A percentile compares a stretch with the other conserved stretches of the same genome.
phyloP scores from a whole-genome alignment of 2,888 invertebrate genomes.

The Drosophila rubida region DNA sequence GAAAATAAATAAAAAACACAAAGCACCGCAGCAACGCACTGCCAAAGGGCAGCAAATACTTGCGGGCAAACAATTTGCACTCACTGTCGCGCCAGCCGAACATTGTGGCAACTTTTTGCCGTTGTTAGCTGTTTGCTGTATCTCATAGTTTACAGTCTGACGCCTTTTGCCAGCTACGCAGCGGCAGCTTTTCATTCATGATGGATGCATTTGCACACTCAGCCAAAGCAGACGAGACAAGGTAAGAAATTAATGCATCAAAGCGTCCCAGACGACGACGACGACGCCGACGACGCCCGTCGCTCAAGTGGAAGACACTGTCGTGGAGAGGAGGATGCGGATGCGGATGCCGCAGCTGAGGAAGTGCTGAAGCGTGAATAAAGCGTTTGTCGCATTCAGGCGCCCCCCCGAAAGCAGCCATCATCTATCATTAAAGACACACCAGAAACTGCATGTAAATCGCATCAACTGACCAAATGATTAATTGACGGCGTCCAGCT shows the following conservation, averaged over 20 bases:
- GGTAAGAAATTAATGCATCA: slow-evolving; percentile 79
- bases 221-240: slow-evolving; percentile 30
- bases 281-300: slow-evolving; percentile 43
- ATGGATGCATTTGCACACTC: slow-evolving; percentile 62
- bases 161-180: slow-evolving; percentile 55
- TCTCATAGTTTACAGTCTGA: slow-evolving; percentile 82
- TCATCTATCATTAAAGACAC: slow-evolving; percentile 35
- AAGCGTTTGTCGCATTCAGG: slow-evolving; percentile 49
- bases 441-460: slow-evolving; percentile 29
- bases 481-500: slow-evolving; percentile 42
- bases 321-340: slow-evolving; percentile 6
- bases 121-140: slow-evolving; percentile 40
- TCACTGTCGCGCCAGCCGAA: slow-evolving; percentile 34
- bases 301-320: slow-evolving; percentile 69
- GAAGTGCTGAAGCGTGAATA: slow-evolving; percentile 61
- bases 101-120: slow-evolving; percentile 2
- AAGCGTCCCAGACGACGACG: slow-evolving; percentile 57
- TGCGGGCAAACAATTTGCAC: slow-evolving; percentile 66
- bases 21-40: slow-evolving; percentile 12
- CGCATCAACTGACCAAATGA: slow-evolving; percentile 40
- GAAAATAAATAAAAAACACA: neutral
- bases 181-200: slow-evolving; percentile 66
- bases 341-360: slow-evolving; percentile 1
- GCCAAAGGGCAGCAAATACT: slow-evolving; percentile 66
- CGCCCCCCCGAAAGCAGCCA: neutral